Percentiles rank a stretch among this genome's conserved stretches.
These are phyloP conservation scores for Meganola albula DNA, from an alignment of 2,888 invertebrate genomes.

Conservation along the genomic window DNA sequence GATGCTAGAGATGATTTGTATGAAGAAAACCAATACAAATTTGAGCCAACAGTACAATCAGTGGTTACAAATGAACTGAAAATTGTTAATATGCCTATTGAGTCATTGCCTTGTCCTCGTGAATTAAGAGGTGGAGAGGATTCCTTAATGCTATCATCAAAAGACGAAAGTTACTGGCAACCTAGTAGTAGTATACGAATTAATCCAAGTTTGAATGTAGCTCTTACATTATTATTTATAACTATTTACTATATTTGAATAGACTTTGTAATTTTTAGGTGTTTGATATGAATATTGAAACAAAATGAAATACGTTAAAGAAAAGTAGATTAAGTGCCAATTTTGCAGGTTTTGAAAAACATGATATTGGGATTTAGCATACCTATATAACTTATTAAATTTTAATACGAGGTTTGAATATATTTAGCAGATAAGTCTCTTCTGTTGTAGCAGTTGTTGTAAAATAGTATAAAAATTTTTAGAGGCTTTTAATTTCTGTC, in stretches of 20 bases:
- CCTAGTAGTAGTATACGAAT: constrained; percentile 40
- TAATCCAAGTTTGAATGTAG: constrained; percentile 35
- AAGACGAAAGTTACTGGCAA: constrained; percentile 61
- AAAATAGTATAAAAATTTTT: no score
- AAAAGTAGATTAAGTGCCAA: no score
- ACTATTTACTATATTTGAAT: no score
- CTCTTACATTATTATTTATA: constrained; percentile 37
- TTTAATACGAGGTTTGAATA: no score
- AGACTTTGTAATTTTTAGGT: no score
- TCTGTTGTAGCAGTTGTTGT: no score
- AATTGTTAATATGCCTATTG: constrained; percentile 49
- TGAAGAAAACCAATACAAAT: constrained; percentile 45
- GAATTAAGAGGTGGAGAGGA: constrained; percentile 58
- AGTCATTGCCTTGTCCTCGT: constrained; percentile 51
- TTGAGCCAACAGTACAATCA: constrained; percentile 47
- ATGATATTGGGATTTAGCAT: no score
- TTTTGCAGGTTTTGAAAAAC: no score
- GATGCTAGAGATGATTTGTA: constrained; percentile 38
- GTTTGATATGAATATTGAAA: constrained; percentile 12
- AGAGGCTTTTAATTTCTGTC: no score
- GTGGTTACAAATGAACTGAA: constrained; percentile 41
- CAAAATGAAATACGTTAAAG: constrained; percentile 8
- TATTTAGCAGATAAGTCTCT: no score
- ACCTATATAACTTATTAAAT: no score
- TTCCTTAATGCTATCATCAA: constrained; percentile 65